Percentiles rank a stretch among this genome's conserved stretches.
Evolutionary conservation across 1,140 invertebrate species (phyloP).

Genomic region (Drosophila pruinosa): DNA sequence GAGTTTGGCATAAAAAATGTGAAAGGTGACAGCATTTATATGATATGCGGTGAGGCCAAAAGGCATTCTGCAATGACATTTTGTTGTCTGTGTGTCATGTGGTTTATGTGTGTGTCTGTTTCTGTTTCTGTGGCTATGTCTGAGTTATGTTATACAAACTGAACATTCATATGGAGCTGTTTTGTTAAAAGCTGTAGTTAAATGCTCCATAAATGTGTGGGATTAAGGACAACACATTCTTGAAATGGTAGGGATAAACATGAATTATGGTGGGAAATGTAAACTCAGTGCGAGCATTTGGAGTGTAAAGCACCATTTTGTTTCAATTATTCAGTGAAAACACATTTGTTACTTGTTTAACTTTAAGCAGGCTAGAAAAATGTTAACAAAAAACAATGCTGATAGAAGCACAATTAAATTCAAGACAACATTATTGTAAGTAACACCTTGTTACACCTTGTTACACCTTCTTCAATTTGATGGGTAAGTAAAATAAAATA

Average conservation of each 20-base stretch:
- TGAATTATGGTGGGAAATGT: background rate
- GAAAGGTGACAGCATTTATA: conserved; percentile 30
- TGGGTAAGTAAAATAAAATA: too few species aligned
- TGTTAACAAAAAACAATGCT: too few species aligned
- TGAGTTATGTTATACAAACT: background rate
- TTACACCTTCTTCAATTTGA: too few species aligned
- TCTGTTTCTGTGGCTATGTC: background rate
- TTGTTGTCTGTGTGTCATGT: background rate
- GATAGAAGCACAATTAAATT: too few species aligned
- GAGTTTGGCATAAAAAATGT: background rate
- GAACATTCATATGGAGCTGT: background rate
- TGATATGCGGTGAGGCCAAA: conserved; percentile 14
- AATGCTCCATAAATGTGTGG: background rate
- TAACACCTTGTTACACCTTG: too few species aligned
- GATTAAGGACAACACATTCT: background rate
- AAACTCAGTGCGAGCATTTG: background rate
- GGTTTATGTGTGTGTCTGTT: background rate
- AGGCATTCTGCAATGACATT: conserved; percentile 13
- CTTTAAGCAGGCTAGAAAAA: too few species aligned
- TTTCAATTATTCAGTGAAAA: background rate
- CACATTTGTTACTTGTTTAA: background rate
- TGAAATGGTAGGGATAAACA: background rate
- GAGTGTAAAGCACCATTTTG: background rate
- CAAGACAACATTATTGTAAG: too few species aligned
- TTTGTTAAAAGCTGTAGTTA: background rate